A percentile compares a stretch with the other conserved stretches of the same genome.
Conservation (phyloP, 2,888 invertebrate species). For the Nycteola revayana region DNA sequence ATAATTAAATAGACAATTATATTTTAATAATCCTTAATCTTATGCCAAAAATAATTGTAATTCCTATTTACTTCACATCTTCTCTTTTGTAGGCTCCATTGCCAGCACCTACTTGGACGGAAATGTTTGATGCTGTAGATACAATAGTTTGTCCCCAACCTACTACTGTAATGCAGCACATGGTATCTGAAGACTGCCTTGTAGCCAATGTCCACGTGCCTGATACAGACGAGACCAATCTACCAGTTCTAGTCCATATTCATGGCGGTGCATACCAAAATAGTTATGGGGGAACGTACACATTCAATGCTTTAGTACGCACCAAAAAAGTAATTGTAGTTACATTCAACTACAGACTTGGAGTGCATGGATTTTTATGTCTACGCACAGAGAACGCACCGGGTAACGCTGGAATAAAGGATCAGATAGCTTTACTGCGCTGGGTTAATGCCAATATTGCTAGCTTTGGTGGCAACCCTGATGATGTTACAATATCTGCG, state of each 20-base stretch:
- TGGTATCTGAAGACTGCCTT: slow-evolving; percentile 50
- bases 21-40: too few relatives aligned
- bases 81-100: slow-evolving; percentile 39
- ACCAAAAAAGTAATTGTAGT: slow-evolving; percentile 44
- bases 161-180: too few relatives aligned
- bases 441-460: slow-evolving; percentile 57
- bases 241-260: slow-evolving; percentile 61
- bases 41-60: too few relatives aligned
- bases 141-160: slow-evolving; percentile 42
- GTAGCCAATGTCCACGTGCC: slow-evolving; percentile 56
- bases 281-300: slow-evolving; percentile 45
- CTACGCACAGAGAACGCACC: slow-evolving; percentile 53
- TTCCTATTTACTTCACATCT: too few relatives aligned
- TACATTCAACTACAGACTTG: slow-evolving; percentile 55
- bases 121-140: slow-evolving; percentile 38
- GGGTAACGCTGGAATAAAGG: slow-evolving; percentile 64
- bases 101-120: slow-evolving; percentile 40
- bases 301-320: slow-evolving; percentile 36
- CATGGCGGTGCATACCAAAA: slow-evolving; percentile 66
- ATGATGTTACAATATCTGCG: slow-evolving; percentile 53
- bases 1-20: too few relatives aligned
- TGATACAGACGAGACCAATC: slow-evolving; percentile 34
- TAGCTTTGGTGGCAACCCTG: slow-evolving; percentile 54
- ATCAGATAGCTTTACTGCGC: slow-evolving; percentile 51
- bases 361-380: slow-evolving; percentile 52